Base-by-base conservation (phyloP, 1,140 invertebrate species). In the Aphidius ervi region DNA sequence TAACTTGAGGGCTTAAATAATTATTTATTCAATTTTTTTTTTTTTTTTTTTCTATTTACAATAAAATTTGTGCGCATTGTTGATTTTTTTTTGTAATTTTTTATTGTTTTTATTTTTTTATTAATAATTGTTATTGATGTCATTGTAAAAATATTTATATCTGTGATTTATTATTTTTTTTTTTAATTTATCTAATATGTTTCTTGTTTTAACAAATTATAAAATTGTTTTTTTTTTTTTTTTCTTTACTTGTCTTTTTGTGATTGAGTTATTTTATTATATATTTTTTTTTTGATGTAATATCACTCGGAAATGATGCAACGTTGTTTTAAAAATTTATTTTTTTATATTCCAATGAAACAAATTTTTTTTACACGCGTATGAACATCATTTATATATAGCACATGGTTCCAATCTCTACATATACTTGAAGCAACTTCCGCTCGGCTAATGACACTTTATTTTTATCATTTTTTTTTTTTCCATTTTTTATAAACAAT, bases 1-100 rank as follows among this genome's bases (percentile, higher is more conserved):
- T 71, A 72, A 46, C 52, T 68, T 10, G 7, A 8, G 42, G 9
- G 42, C 7, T 10, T 43, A 5, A 43, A 2, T 43, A 43, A 43
- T 43, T 43, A 4, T 43, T 43, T 31, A 31, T 31, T 31, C 4
- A 31, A 2, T 31, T 31, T 31, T 2, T 31, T 31, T 31, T 31
- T 31, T 23, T 3, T 31, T 31, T 31, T 31, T 31, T 31, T 31
- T 31, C 4, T 31, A 3, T 31, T 31, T 31, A 31, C 16, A 16
- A 16, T 16, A 31, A 3, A 23, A 31, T 31, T 31, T 31, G 23
- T 31, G 23, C 4, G 23, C 4, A 31, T 31, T 31, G 4, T 31
- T 31, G 2, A 31, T 31, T 31, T 31, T 3, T 31, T 31, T 31
- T 31, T 31, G 2, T 31, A 31, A 3, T 31, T 31, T 31, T 31